A percentile compares a stretch with the other conserved stretches of the same genome.
Evolutionary conservation across 2,888 invertebrate genomes (phyloP).

Genomic region (Andrena flavipes): DNA sequence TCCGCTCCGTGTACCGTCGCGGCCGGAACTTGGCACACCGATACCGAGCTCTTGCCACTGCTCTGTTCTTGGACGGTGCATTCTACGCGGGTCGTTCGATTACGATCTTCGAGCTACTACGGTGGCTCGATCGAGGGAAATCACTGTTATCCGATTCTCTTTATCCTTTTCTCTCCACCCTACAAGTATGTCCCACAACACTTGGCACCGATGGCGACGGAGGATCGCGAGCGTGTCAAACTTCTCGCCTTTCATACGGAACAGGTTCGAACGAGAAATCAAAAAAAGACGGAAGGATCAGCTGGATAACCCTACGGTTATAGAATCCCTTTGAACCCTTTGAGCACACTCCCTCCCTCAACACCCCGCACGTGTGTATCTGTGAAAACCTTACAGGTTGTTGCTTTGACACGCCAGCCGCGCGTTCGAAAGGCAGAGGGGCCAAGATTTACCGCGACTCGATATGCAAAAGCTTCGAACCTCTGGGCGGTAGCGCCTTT

Average conservation of each 20-base stretch:
- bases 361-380: background rate
- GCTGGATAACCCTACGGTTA: background rate
- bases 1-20: conserved; percentile 37
- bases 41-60: conserved; percentile 8
- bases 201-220: no score
- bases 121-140: background rate
- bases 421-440: conserved; percentile 37
- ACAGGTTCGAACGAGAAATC: background rate
- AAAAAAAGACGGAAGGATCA: background rate
- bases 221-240: background rate
- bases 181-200: no score
- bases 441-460: conserved; percentile 57
- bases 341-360: background rate
- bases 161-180: no score
- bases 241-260: background rate
- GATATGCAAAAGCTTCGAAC: conserved; percentile 67
- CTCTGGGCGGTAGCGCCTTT: conserved; percentile 41
- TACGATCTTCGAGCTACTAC: no score
- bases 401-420: conserved; percentile 26
- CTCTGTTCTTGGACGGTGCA: background rate
- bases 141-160: no score
- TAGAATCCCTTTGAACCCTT: conserved; percentile 2
- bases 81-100: background rate
- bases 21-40: conserved; percentile 53
- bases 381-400: conserved; percentile 9